Percentiles rank a stretch among this genome's conserved stretches.
Evolutionary conservation across 1,140 invertebrate species (phyloP).

Genomic region (Plectrocnemia conspersa): DNA sequence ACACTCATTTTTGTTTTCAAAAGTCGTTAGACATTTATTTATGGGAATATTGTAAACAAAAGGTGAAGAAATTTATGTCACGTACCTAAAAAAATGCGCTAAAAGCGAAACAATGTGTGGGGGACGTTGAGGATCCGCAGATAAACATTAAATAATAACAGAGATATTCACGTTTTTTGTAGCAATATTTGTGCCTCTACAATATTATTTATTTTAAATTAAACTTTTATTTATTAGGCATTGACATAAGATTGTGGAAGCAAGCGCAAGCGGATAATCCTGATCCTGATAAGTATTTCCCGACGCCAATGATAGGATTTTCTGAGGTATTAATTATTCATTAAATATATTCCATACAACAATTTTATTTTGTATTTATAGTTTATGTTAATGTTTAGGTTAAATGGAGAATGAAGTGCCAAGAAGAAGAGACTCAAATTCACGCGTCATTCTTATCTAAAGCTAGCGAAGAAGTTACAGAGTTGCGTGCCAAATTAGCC

Average conservation of each 20-base stretch:
- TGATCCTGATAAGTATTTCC: conserved; percentile 80
- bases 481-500: conserved; percentile 60
- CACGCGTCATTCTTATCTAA: conserved; percentile 71
- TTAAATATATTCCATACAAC: not conserved
- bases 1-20: no score
- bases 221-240: conserved; percentile 49
- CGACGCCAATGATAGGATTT: conserved; percentile 90
- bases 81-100: not conserved
- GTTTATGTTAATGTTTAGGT: conserved; percentile 53
- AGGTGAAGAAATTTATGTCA: no score
- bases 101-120: no score
- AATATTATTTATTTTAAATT: conserved; percentile 1
- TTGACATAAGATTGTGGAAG: conserved; percentile 76
- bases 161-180: no score
- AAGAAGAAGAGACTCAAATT: conserved; percentile 74
- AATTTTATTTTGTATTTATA: not conserved
- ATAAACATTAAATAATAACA: no score
- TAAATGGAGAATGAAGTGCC: conserved; percentile 76
- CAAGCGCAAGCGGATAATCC: conserved; percentile 93
- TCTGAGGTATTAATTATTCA: conserved; percentile 42
- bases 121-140: no score
- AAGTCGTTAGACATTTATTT: no score
- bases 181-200: no score
- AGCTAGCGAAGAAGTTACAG: conserved; percentile 70
- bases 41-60: no score